Conservation (phyloP, 2,888 invertebrate genomes). For the Lithophane ornitopus region DNA sequence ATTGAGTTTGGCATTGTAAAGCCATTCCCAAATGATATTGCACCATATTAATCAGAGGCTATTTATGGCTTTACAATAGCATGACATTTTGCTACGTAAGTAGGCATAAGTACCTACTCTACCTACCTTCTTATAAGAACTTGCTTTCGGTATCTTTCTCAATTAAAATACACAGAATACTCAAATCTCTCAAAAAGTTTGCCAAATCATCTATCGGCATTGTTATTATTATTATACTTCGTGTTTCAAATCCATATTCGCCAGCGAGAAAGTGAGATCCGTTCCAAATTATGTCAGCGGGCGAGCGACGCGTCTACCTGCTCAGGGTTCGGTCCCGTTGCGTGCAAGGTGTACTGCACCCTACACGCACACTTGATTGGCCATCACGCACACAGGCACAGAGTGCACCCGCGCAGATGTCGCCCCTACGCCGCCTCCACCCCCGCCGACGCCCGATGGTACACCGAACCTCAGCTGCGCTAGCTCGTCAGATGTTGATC, state of each 20-base stretch:
- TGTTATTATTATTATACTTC: conserved; percentile 34
- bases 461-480: conserved; percentile 85
- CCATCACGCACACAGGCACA: conserved; percentile 66
- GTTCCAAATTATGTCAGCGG: conserved; percentile 85
- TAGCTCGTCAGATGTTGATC: conserved; percentile 87
- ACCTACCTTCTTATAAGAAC: neutral
- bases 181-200: neutral
- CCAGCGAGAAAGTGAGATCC: conserved; percentile 83
- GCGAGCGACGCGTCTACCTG: conserved; percentile 84
- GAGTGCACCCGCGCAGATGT: conserved; percentile 78
- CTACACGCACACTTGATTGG: conserved; percentile 71
- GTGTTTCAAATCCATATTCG: conserved; percentile 81
- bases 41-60: conserved; percentile 36
- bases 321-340: conserved; percentile 86
- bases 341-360: conserved; percentile 88
- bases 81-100: conserved; percentile 14
- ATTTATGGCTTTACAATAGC: conserved; percentile 27
- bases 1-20: conserved; percentile 37
- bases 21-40: conserved; percentile 30
- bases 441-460: conserved; percentile 76
- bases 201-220: conserved; percentile 47
- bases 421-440: conserved; percentile 68
- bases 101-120: neutral
- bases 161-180: conserved; percentile 28
- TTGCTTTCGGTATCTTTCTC: conserved; percentile 1